Evolutionary conservation across 35 echinoderm and acorn worm species (phyloP), one percentile per base, ranked within the genome.

Genomic region (Ophiothrix spiculata): DNA sequence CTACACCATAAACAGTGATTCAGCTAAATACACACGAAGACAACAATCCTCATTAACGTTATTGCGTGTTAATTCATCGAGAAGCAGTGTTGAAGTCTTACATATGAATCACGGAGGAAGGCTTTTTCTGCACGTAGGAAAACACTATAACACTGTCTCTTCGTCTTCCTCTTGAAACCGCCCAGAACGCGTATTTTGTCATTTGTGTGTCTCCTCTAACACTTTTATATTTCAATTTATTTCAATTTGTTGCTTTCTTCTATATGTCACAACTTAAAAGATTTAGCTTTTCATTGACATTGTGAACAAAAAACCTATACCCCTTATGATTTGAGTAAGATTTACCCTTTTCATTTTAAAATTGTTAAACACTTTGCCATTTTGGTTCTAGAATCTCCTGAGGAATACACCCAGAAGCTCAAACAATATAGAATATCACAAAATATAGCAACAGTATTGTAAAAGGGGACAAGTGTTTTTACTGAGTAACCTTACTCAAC

Each of bases 1-100:
- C 60, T 15, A 69, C 60, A n/a, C 60, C 17, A 25, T 15, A 69
- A 15, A 69, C 60, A 25, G 60, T 69, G 60, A 69, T 69, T 69
- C 60, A 69, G 60, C 60, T 69, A 69, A 69, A 69, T 69, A 69
- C 17, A 69, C 60, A 69, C 29, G 29, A 69, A 69, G 29, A 69
- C 60, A 69, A 28, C 60, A 69, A 69, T 69, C 1, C 60, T 69
- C 16, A 69, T 69, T 69, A 69, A 69, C 10, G 17, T 15, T 69
- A 69, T 28, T 25, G 4, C 60, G 60, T 69, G 60, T 69, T 69
- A 69, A 69, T 69, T 69, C 29, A 69, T 28, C 17, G 29, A 69
- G 60, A 69, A 69, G 16, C 29, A 15, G 6, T 69, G 60, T 28
- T 69, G 60, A 69, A 69, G n/a, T 69, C 19, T 69, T 28, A n/a